Percentiles rank a stretch among this genome's conserved stretches.
Evolutionary conservation across 2,888 invertebrate genomes (phyloP).

Genomic region (Thereva nobilitata): DNA sequence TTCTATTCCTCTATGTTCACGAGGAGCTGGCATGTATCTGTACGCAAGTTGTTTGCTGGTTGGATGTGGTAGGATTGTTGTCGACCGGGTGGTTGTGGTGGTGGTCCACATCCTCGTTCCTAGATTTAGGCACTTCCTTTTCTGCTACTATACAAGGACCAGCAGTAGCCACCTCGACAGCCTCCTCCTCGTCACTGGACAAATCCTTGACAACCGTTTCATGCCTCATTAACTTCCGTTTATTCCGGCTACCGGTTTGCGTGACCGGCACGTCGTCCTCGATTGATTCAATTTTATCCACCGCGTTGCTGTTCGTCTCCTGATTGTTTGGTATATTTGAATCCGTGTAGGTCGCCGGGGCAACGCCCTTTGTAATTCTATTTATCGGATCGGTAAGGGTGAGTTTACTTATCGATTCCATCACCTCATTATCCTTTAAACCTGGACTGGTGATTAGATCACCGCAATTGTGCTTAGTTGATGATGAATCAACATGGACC

Average conservation of each 20-base stretch:
- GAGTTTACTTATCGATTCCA: slow-evolving; percentile 21
- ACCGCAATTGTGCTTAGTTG: slow-evolving; percentile 19
- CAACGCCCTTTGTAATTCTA: not conserved
- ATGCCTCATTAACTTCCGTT: slow-evolving; percentile 26
- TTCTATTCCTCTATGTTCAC: slow-evolving; percentile 12
- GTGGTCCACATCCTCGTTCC: slow-evolving; percentile 2
- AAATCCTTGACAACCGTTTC: slow-evolving; percentile 30
- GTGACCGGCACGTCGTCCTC: slow-evolving; percentile 20
- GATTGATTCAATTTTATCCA: slow-evolving; percentile 32
- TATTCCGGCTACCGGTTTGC: not conserved
- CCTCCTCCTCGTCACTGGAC: slow-evolving; percentile 29
- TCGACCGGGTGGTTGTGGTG: not conserved
- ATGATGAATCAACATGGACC: slow-evolving; percentile 62
- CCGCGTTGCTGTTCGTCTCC: not conserved
- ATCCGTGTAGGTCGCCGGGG: slow-evolving; percentile 10
- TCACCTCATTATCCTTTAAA: slow-evolving; percentile 5
- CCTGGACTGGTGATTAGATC: not conserved
- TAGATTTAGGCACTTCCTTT: slow-evolving; percentile 25
- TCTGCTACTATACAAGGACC: too few species aligned
- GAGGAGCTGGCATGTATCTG: slow-evolving; percentile 29
- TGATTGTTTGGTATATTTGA: not conserved
- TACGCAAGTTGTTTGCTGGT: slow-evolving; percentile 19
- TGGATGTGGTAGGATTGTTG: not conserved
- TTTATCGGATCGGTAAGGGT: slow-evolving; percentile 10
- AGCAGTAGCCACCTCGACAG: slow-evolving; percentile 2